A percentile compares a stretch with the other conserved stretches of the same genome.
phyloP scores from a whole-genome alignment of 2,113 vertebrate genomes.

The Jaculus jaculus region DNA sequence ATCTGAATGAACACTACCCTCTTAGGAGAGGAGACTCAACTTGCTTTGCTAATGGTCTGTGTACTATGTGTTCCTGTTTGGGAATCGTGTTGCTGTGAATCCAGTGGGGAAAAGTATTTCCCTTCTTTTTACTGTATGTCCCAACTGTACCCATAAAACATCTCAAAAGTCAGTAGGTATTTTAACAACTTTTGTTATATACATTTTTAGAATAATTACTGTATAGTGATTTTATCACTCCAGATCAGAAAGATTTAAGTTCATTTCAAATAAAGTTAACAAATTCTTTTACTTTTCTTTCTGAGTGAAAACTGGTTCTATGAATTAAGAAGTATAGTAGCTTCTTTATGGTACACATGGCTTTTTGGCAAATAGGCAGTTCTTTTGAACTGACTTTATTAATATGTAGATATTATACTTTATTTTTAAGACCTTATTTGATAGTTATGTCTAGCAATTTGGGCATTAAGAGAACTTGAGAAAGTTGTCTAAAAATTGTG shows the following conservation, averaged over 20 bases:
- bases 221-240: conserved; percentile 59
- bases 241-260: conserved; percentile 57
- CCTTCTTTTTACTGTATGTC: conserved; percentile 71
- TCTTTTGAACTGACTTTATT: conserved; percentile 62
- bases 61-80: conserved; percentile 50
- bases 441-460: conserved; percentile 44
- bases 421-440: conserved; percentile 62
- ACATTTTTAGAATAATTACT: conserved; percentile 40
- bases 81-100: conserved; percentile 52
- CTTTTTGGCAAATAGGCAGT: conserved; percentile 48
- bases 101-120: conserved; percentile 14
- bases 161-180: conserved; percentile 54
- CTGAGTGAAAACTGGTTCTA: conserved; percentile 63
- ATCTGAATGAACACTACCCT: conserved; percentile 30
- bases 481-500: conserved; percentile 40
- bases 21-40: conserved; percentile 61
- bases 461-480: conserved; percentile 42
- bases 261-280: conserved; percentile 63
- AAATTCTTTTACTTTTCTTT: conserved; percentile 63
- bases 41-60: conserved; percentile 51
- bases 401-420: conserved; percentile 69
- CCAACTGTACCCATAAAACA: conserved; percentile 60
- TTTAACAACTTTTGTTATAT: conserved; percentile 62
- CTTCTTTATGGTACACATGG: conserved; percentile 55
- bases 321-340: conserved; percentile 53